Percentiles rank a stretch among this genome's conserved stretches.
phyloP scores from a whole-genome alignment of 2,113 vertebrate genomes.

The Dolichotis patagonum region DNA sequence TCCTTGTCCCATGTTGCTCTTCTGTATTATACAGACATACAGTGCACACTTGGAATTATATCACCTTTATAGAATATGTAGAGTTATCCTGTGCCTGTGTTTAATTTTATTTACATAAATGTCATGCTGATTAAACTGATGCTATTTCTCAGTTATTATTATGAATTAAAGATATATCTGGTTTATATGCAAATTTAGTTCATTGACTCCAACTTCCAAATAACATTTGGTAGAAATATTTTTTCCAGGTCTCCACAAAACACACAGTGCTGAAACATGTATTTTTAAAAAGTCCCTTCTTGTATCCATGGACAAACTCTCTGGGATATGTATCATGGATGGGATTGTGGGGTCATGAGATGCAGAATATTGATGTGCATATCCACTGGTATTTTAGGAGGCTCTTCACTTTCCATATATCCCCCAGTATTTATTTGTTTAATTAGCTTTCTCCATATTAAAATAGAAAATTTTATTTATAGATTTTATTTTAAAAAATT shows the following conservation, averaged over 20 bases:
- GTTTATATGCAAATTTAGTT: not conserved
- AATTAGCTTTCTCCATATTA: not conserved
- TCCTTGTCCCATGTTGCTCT: not conserved
- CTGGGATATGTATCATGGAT: not conserved
- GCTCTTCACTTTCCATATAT: not conserved
- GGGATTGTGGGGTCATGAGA: not conserved
- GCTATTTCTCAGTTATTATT: not conserved
- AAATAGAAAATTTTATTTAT: not conserved
- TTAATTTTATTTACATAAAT: not conserved
- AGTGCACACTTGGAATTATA: not conserved
- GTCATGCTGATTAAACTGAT: not conserved
- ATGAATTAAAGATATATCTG: not conserved
- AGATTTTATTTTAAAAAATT: conserved; percentile 11
- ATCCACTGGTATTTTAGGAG: not conserved
- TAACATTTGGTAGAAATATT: not conserved
- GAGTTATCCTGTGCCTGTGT: not conserved
- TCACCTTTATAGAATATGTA: not conserved
- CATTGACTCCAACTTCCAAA: not conserved
- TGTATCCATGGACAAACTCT: not conserved
- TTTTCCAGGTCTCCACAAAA: not conserved
- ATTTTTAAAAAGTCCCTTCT: not conserved
- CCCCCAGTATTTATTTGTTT: not conserved
- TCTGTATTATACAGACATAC: not conserved
- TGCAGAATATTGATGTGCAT: not conserved
- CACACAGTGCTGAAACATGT: not conserved